Conservation (phyloP, 2,113 vertebrate species). For the Amphiprion ocellaris region DNA sequence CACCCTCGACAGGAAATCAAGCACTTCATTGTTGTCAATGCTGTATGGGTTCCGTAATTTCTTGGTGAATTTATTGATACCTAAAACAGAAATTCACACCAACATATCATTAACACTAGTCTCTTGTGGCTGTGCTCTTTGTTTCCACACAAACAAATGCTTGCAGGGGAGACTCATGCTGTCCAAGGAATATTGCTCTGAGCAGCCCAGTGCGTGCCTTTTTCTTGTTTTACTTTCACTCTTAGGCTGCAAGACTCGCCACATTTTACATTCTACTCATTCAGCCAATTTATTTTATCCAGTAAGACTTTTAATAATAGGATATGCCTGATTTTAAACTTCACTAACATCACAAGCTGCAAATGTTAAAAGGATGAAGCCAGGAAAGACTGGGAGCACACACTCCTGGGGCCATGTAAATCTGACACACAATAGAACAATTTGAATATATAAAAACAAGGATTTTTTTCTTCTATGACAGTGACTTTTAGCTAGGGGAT, state of each 20-base stretch:
- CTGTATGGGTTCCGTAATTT: conserved; percentile 95
- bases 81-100: conserved; percentile 83
- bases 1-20: conserved; percentile 97
- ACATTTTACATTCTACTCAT: neutral
- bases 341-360: neutral
- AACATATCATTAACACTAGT: conserved; percentile 74
- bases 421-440: neutral
- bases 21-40: conserved; percentile 96
- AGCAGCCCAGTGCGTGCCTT: neutral
- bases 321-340: neutral
- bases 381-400: neutral
- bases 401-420: neutral
- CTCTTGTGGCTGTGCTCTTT: conserved; percentile 58
- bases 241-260: conserved; percentile 19
- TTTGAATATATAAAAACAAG: neutral
- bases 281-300: neutral
- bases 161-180: conserved; percentile 53
- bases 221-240: conserved; percentile 50
- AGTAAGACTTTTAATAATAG: neutral
- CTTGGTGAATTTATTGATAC: conserved; percentile 99
- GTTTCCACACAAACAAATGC: conserved; percentile 74
- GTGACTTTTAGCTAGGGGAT: neutral
- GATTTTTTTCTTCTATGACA: neutral
- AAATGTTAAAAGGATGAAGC: neutral
- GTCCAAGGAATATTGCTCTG: conserved; percentile 40